A percentile compares a stretch with the other conserved stretches of the same genome.
Conservation (phyloP, 2,797 vertebrate genomes). For the Tolypeutes matacus region DNA sequence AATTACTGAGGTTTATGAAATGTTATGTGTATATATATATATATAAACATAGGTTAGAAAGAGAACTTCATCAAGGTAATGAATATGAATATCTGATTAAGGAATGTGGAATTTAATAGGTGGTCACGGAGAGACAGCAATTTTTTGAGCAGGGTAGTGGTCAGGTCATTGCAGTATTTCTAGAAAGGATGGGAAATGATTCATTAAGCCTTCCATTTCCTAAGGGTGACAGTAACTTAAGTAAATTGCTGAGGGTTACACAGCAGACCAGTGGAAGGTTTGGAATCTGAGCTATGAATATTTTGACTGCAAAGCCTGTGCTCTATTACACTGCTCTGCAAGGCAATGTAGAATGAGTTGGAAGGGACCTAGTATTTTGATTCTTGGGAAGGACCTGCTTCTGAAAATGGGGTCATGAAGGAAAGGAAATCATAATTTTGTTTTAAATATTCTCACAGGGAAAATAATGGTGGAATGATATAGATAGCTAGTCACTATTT, state of each 20-base stretch:
- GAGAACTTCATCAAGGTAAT: not conserved
- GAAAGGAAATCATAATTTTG: not conserved
- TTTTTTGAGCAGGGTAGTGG: not conserved
- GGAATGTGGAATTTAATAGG: not conserved
- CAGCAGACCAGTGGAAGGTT: not conserved
- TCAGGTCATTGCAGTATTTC: not conserved
- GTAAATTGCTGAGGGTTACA: not conserved
- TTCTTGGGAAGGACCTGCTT: not conserved
- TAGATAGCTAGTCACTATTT: not conserved
- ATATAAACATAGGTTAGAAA: not conserved
- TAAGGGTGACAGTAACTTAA: not conserved
- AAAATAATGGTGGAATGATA: not conserved
- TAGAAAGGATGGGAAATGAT: not conserved
- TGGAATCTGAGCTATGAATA: not conserved
- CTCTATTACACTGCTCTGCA: not conserved
- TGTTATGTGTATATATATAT: too few relatives aligned
- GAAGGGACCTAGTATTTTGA: not conserved
- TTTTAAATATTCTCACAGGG: not conserved
- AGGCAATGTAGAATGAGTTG: not conserved
- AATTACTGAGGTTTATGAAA: not conserved
- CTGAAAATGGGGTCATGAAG: not conserved
- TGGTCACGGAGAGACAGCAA: not conserved
- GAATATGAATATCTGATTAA: not conserved
- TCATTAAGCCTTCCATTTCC: not conserved
- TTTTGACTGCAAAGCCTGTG: not conserved